Base-by-base conservation (phyloP, 2,888 invertebrate genomes). In the Hirtodrosophila cameraria region DNA sequence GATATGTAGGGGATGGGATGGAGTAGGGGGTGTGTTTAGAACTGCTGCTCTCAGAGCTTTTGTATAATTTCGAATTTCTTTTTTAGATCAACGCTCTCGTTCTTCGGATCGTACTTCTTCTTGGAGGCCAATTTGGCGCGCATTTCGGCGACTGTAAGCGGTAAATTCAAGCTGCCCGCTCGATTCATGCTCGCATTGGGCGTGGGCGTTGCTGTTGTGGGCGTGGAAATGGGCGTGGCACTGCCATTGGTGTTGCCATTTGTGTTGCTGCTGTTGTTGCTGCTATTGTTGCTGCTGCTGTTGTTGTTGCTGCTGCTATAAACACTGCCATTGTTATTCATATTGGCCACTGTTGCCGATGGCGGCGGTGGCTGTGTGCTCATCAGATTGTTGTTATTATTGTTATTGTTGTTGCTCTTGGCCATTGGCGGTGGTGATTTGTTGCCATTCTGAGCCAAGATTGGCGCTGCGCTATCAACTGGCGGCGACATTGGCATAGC, bases 41-140 rank as follows among this genome's bases (percentile, higher is more conserved):
- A 1, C 3, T 7, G 5, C 9, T 11, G 33, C 46, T 50, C 64
- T 92, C 94, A 97, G 91, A 97, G 94, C 92, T 97, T 97, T 91
- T 97, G 97, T 78, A 97, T 96, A 90, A 97, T 97, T 90, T 97
- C 97, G 90, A 97, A 97, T 92, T 97, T 97, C 92, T 96, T 96
- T 91, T 96, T 95, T 89, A 97, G 94, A 92, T 97, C 97, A 92
- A 97, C 95, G 42, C 94, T 94, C 88, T 96, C 96, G 90, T 96
- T 96, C 91, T 97, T 97, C 33, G 97, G 97, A 91, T 97, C 97
- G 89, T 95, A 94, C 91, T 96, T 96, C 91, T 97, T 97, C 90
- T 94, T 96, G 60, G 95, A 94, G 42, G 96, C 95, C 75, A 97
- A 92, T 84, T 96, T 94, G 50, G 96, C 97, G 53, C 97, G 93